Base-by-base conservation (phyloP, 2,888 invertebrate genomes). In the Lepidochitona cinerea region DNA sequence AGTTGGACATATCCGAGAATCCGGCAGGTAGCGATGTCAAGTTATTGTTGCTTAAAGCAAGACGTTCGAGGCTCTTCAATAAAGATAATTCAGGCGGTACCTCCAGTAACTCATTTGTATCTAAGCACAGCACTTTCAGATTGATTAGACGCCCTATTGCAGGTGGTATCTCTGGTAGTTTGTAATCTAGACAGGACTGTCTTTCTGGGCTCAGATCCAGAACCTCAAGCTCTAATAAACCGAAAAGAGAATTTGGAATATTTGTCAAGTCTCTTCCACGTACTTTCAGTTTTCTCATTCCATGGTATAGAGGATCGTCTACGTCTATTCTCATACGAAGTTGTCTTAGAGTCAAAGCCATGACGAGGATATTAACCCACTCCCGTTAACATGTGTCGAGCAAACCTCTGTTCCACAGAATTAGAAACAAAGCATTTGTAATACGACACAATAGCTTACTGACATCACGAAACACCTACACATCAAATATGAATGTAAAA, bases 201-300 rank as follows among this genome's bases (percentile, higher is more conserved):
- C 90, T 75, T 67, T 89, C 89, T 0, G 90, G 90, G 71, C 90
- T 90, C 53, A 90, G 77, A 73, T 90, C 89, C 14, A 90, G 80
- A 14, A 90, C 87, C 77, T 90, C 88, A 37, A 90, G 75, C 35
- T 90, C 90, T 59, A 82, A 75, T 65, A 90, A 75, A n/a, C 82
- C 79, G 80, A 89, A 90, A 32, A 90, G 68, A 18, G 87, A 86
- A 0, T 76, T 73, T 0, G 89, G 88, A 14, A 90, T 67, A 36
- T 83, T 75, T 14, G 79, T 72, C 29, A 90, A 81, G 70, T 90
- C 89, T 66, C 83, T 84, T 5, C 90, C 90, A 6, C 84, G 78
- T 9, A 89, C 71, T 76, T 88, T 87, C 35, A 89, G 79, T 74
- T 86, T 88, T 80, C 85, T 88, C 72, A 83, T 77, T 0, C 89